Base-by-base conservation (phyloP, 64 coral and sea anemone genomes). In the Montipora foliosa region DNA sequence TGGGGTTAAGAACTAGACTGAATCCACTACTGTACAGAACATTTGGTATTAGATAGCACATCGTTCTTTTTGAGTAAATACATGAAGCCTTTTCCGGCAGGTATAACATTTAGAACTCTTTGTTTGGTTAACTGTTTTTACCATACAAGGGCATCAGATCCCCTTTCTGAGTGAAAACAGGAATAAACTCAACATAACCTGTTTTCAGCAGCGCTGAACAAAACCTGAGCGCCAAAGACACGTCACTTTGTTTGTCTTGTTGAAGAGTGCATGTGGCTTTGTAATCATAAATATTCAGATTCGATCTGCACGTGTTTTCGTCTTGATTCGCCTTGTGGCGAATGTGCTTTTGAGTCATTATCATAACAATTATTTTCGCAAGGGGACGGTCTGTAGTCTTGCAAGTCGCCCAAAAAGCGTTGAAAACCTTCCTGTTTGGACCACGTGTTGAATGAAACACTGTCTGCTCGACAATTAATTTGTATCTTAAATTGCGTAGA, bases 201-300 rank as follows among this genome's bases (percentile, higher is more conserved):
- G 37, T 37, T 37, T 37, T 37, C 37, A 37, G 37, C 37, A 50
- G 78, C 61, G 15, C 16, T 19, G 12, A 68, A 16, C 29, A 16
- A 67, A 47, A 48, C 81, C 58, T 84, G 15, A 29, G 6, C 4
- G 17, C 25, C 55, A 84, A 84, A 71, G 62, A 10, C 17, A 86
- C 47, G 66, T 71, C 66, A 72, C 8, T 6, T 46, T 71, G 9
- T 86, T 70, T 86, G 9, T 71, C 19, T 64, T 50, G 64, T 71
- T 46, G 45, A 72, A 22, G 4, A 6, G 53, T 0, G 17, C 45
- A 14, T 59, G 44, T 71, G 45, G 66, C 59, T 86, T 62, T 72
- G 8, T 24, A 71, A 24, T 86, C 82, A 86, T 86, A 17, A 86
- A 86, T 86, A 86, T 86, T 86, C 45, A 86, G 16, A 57, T 8